phyloP scores from a whole-genome alignment of 2,113 vertebrate species.

The Lutjanus erythropterus region DNA sequence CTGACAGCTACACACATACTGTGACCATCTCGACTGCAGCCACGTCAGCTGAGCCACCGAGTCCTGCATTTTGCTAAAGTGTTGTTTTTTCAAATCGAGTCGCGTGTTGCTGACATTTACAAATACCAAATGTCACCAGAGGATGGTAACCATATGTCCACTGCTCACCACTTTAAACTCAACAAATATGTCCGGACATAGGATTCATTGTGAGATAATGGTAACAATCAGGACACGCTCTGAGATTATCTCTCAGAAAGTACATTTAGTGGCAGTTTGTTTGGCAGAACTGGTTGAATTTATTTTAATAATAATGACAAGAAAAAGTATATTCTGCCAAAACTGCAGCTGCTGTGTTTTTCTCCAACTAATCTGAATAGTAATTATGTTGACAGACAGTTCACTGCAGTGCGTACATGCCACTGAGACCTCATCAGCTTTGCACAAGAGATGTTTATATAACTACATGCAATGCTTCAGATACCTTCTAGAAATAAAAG shows the following conservation, averaged over 20 bases:
- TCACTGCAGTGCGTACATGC: conserved; percentile 42
- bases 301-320: not conserved
- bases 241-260: not conserved
- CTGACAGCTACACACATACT: conserved; percentile 54
- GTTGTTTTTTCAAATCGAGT: conserved; percentile 2
- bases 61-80: conserved; percentile 27
- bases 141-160: conserved; percentile 6
- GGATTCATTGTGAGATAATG: not conserved
- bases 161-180: conserved; percentile 12
- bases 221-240: not conserved
- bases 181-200: not conserved
- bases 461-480: conserved; percentile 39
- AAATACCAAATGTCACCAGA: conserved; percentile 43
- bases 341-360: conserved; percentile 14
- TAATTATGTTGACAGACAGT: conserved; percentile 58
- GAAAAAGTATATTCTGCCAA: conserved; percentile 11
- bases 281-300: not conserved
- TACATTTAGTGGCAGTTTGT: not conserved
- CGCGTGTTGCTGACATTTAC: conserved; percentile 36
- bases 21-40: conserved; percentile 50
- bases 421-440: conserved; percentile 53
- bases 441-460: conserved; percentile 46
- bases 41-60: conserved; percentile 44
- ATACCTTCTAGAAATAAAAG: conserved; percentile 60
- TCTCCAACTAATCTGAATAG: conserved; percentile 29